These are phyloP conservation scores for Eupithecia subumbrata DNA, from an alignment of 2,888 invertebrate genomes.

Conservation along the genomic window DNA sequence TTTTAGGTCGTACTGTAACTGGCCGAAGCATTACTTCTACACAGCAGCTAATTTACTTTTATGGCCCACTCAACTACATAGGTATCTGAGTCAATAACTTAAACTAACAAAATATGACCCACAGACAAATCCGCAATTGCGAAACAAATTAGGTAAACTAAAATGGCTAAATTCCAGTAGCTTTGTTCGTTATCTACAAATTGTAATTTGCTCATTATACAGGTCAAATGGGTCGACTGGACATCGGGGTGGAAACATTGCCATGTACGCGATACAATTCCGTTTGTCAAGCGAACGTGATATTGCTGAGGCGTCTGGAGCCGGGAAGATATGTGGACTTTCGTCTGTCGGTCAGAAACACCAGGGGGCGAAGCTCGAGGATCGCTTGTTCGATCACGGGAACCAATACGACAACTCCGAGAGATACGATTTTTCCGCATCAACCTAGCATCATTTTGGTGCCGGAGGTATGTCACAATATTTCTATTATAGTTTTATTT, in stretches of 20 bases:
- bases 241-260: slow-evolving; percentile 90
- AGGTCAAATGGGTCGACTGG: slow-evolving; percentile 89
- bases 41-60: slow-evolving; percentile 23
- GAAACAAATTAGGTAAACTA: slow-evolving; percentile 24
- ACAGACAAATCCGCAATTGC: slow-evolving; percentile 17
- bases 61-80: slow-evolving; percentile 25
- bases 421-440: slow-evolving; percentile 92
- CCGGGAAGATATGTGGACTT: slow-evolving; percentile 94
- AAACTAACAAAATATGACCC: slow-evolving; percentile 22
- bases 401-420: slow-evolving; percentile 93
- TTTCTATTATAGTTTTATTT: not conserved
- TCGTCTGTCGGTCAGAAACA: slow-evolving; percentile 88
- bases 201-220: slow-evolving; percentile 33
- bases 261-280: slow-evolving; percentile 94
- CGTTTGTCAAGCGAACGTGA: slow-evolving; percentile 94
- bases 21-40: slow-evolving; percentile 9
- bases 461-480: slow-evolving; percentile 85
- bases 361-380: slow-evolving; percentile 89
- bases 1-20: not conserved
- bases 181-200: slow-evolving; percentile 10
- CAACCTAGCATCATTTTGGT: slow-evolving; percentile 90
- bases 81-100: slow-evolving; percentile 30
- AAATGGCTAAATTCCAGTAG: slow-evolving; percentile 4
- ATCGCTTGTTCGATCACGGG: slow-evolving; percentile 92
- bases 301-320: slow-evolving; percentile 89